Evolutionary conservation across 2,888 invertebrate species (phyloP), one percentile per base, ranked within the genome.

Genomic region (Scaptomyza polygonia): DNA sequence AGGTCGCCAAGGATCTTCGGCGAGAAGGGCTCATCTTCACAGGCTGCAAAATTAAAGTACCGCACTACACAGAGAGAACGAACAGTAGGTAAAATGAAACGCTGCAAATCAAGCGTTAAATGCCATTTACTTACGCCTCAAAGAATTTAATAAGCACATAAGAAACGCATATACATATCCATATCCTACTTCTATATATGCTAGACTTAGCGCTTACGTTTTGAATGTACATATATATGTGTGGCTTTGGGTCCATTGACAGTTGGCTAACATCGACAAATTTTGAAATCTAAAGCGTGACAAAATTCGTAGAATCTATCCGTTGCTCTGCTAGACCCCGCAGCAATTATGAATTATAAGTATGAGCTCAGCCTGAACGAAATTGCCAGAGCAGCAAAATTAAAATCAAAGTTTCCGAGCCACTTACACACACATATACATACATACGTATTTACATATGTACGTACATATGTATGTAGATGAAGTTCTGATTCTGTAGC

Each of bases 21-120:
- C 68, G 48, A 59, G 55, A 69, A 30, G 42, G 21, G 27, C 25
- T 57, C 32, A 16, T 27, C 27, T 43, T 62, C 54, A 43, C 61
- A 47, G 25, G 47, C 43, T 71, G 67, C 42, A 71, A 67, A 74
- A 75, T 75, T 61, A 55, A 71, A 74, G 67, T 75, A 75, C 67
- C 59, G 49, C 14, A 48, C 48, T 14, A 27, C 25, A 36, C 25
- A 12, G 12, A 32, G 12, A 34, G 8, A 14, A 3, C 1, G 34
- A 34, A 14, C 21, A 49, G 64, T 70, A 77, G 77, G 77, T 74
- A 82, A 83, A 86, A 71, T 66, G 84, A 82, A 88, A 88, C 80
- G 82, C 75, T 69, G 76, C 68, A 89, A 39, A 88, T 90, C 86
- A 90, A 83, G 90, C 81, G 89, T 89, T 89, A 90, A 90, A 89